These are phyloP conservation scores for Elephas maximus DNA, from an alignment of 2,113 vertebrate species.

Conservation along the genomic window DNA sequence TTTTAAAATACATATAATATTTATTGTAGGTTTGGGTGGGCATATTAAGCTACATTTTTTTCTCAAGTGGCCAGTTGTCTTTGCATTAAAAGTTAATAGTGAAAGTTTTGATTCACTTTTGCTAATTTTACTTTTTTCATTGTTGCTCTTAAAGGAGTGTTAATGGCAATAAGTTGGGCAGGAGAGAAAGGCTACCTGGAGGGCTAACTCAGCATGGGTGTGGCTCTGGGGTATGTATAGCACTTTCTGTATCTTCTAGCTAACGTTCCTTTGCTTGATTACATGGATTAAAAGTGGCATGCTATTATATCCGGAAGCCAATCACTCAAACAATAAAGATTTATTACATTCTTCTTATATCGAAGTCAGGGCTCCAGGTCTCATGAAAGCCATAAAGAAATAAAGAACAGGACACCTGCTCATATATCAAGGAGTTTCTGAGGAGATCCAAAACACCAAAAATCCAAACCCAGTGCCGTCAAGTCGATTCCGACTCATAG, in stretches of 20 bases:
- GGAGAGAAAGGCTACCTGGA: not conserved
- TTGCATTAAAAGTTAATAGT: conserved; percentile 77
- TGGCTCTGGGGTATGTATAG: conserved; percentile 43
- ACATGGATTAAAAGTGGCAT: not conserved
- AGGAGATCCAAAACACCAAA: not conserved
- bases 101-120: conserved; percentile 71
- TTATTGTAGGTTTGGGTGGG: conserved; percentile 81
- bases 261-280: conserved; percentile 51
- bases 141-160: conserved; percentile 71
- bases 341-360: conserved; percentile 35
- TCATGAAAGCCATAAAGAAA: not conserved
- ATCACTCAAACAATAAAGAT: not conserved
- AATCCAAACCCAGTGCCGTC: too few species aligned
- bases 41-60: conserved; percentile 73
- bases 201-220: conserved; percentile 23
- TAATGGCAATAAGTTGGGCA: conserved; percentile 63
- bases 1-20: conserved; percentile 80
- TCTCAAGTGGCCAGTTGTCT: conserved; percentile 63
- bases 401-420: not conserved
- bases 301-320: not conserved
- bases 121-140: not conserved
- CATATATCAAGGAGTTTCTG: not conserved
- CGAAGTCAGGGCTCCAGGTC: not conserved
- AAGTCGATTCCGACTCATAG: too few species aligned
- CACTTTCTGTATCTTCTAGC: conserved; percentile 69